Conservation (phyloP, 1,140 invertebrate species). For the Drosophila prosaltans region DNA sequence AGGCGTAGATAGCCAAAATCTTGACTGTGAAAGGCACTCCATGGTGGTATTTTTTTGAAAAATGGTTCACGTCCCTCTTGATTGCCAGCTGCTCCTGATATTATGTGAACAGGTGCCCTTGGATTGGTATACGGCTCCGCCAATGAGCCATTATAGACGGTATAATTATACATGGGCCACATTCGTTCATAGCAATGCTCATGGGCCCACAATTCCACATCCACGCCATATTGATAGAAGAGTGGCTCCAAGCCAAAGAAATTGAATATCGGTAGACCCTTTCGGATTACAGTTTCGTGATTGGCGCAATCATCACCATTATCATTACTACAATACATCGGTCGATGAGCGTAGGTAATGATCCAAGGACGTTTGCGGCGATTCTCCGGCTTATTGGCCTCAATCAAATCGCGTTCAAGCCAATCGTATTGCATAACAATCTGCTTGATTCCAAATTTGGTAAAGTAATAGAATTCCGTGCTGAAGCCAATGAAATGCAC, state of each 20-base stretch:
- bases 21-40: slow-evolving; percentile 78
- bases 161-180: slow-evolving; percentile 95
- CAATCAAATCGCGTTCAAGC: slow-evolving; percentile 91
- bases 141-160: slow-evolving; percentile 92
- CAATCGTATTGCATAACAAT: slow-evolving; percentile 94
- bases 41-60: slow-evolving; percentile 65
- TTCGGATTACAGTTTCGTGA: slow-evolving; percentile 89
- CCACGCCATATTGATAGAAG: slow-evolving; percentile 94
- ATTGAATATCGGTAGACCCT: slow-evolving; percentile 88
- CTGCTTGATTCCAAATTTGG: slow-evolving; percentile 93
- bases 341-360: slow-evolving; percentile 95
- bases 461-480: slow-evolving; percentile 97
- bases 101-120: slow-evolving; percentile 94
- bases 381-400: slow-evolving; percentile 87
- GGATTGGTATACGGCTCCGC: slow-evolving; percentile 93
- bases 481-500: slow-evolving; percentile 95
- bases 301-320: slow-evolving; percentile 94
- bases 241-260: slow-evolving; percentile 92
- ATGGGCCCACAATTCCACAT: slow-evolving; percentile 97
- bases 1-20: slow-evolving; percentile 97
- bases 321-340: slow-evolving; percentile 98
- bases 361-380: slow-evolving; percentile 93
- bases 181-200: slow-evolving; percentile 97
- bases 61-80: slow-evolving; percentile 86
- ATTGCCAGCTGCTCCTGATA: slow-evolving; percentile 95